Percentiles rank a stretch among this genome's conserved stretches.
phyloP scores from a whole-genome alignment of 92 coral and sea anemone species.

The Epizoanthus stellaris region DNA sequence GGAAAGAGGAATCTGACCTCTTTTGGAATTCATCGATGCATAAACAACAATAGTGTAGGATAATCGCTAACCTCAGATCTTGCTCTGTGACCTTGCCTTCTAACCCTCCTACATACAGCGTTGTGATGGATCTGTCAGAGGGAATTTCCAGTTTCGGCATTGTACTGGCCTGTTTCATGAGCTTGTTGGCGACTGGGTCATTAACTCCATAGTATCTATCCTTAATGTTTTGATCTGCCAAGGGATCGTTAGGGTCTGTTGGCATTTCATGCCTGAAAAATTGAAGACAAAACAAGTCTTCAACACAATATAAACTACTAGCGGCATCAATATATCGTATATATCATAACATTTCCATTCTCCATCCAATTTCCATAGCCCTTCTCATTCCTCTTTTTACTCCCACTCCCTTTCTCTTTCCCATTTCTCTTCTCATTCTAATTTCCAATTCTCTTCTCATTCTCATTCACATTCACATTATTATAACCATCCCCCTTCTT shows the following conservation, averaged over 20 bases:
- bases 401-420: no score
- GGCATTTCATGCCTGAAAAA: constrained; percentile 96
- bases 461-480: no score
- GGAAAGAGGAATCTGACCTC: no score
- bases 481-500: no score
- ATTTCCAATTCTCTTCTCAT: no score
- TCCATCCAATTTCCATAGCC: neutral
- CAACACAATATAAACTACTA: neutral
- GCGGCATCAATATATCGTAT: no score
- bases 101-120: constrained; percentile 96
- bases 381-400: no score
- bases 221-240: constrained; percentile 98
- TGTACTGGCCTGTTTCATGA: constrained; percentile 87
- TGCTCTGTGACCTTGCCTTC: constrained; percentile 97
- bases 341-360: no score
- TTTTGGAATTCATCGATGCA: neutral
- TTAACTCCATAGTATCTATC: constrained; percentile 98
- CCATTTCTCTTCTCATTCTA: no score
- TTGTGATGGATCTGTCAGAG: constrained; percentile 91
- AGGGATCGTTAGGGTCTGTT: constrained; percentile 97
- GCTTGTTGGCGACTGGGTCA: constrained; percentile 95
- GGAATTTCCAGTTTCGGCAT: constrained; percentile 93
- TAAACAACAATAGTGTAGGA: neutral
- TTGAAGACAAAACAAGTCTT: neutral
- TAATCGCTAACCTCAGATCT: constrained; percentile 82